Evolutionary conservation across 2,888 invertebrate genomes (phyloP), one percentile per base, ranked within the genome.

Genomic region (Ariolimax columbianus): DNA sequence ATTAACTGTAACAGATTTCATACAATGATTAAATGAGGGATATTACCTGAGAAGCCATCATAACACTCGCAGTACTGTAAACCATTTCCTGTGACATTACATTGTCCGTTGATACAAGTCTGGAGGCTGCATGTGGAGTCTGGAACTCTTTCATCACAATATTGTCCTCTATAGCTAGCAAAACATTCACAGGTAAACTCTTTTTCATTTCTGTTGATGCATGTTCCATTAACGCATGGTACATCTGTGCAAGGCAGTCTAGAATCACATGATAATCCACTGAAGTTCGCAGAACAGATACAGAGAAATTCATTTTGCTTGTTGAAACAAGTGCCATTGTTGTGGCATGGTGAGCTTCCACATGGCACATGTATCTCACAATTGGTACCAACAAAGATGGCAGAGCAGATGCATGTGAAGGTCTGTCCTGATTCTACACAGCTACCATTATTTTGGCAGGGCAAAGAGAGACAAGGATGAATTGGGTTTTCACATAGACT

Each of bases 401-500:
- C 30, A 0, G 88, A 84, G 81, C 91, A 91, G 30, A 72, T 40
- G 78, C 87, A 72, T 43, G 40, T 73, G 47, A 79, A 55, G 14
- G 11, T 77, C 0, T 55, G 38, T 0, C 77, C 86, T 88, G 89
- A 36, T 19, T 72, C 66, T 68, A 83, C 19, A 77, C 88, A 88
- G 17, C 83, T 86, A 0, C 88, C 89, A 19, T 79, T 80, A 55
- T 88, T 87, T 33, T 78, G 83, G 68, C 89, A 89, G 7, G 88
- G 88, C 43, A 77, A 55, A 11, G n/a, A 75, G 6, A 30, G 26
- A 72, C 89, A 89, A 0, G 85, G 80, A 33, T 75, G 38, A 43
- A 81, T 77, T 2, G 98, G 97, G 94, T 96, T 77, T 77, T 33
- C 66, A 75, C 80, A 83, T n/a, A 59, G 6, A 4, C n/a, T 68